Evolutionary conservation across 2,888 invertebrate genomes (phyloP).

Genomic region (Lamproptera curius): DNA sequence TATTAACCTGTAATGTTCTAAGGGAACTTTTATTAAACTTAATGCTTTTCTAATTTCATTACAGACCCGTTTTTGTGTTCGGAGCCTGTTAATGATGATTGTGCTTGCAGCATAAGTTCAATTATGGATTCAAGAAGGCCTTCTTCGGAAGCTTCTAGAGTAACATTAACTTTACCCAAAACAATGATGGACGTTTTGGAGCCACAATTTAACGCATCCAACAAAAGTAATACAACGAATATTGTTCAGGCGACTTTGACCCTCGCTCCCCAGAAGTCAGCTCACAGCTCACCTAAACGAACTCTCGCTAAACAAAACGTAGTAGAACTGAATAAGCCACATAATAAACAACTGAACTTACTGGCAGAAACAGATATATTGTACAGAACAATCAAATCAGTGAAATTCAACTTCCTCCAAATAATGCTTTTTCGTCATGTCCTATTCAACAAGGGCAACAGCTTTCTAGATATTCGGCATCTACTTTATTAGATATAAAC

Average conservation of each 20-base stretch:
- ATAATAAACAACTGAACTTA: constrained; percentile 67
- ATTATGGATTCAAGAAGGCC: constrained; percentile 81
- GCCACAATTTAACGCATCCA: constrained; percentile 72
- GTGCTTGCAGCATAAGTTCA: constrained; percentile 82
- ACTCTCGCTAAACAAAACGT: constrained; percentile 68
- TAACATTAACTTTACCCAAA: constrained; percentile 73
- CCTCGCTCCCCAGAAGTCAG: constrained; percentile 78
- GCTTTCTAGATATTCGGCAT: constrained; percentile 79
- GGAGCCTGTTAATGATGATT: constrained; percentile 77
- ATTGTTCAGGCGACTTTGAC: constrained; percentile 82
- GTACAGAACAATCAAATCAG: constrained; percentile 75
- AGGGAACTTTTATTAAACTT: no score
- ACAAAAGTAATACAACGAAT: constrained; percentile 60
- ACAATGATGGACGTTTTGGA: constrained; percentile 75
- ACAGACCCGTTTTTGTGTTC: constrained; percentile 78
- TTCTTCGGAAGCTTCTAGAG: constrained; percentile 77
- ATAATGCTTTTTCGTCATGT: constrained; percentile 61
- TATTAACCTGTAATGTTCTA: not conserved
- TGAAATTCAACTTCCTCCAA: constrained; percentile 70
- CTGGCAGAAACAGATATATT: constrained; percentile 70
- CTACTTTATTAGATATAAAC: constrained; percentile 73
- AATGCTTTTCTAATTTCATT: constrained; percentile 26
- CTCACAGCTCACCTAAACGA: constrained; percentile 65
- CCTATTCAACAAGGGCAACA: constrained; percentile 67
- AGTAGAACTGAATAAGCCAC: constrained; percentile 57